Conservation (phyloP, 2,888 invertebrate genomes). For the Temnothorax ravouxi region DNA sequence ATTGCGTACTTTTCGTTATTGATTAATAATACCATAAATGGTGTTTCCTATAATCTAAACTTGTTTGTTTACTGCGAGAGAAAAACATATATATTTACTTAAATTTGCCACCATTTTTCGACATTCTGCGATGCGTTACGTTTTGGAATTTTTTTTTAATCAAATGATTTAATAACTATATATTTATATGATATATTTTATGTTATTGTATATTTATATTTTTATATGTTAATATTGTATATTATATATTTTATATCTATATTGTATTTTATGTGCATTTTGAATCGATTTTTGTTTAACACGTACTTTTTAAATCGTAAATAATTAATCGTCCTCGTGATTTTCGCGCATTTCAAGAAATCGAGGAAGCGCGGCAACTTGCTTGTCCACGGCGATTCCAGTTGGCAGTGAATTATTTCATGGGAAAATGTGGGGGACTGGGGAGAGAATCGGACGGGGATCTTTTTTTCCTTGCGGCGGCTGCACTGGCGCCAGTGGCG, state of each 20-base stretch:
- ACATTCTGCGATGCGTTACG: not conserved
- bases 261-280: not conserved
- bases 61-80: not conserved
- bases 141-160: not conserved
- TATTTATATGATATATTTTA: not conserved
- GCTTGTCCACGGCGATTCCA: not conserved
- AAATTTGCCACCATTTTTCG: not conserved
- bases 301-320: not conserved
- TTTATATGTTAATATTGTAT: too few species aligned
- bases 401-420: not conserved
- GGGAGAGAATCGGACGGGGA: slow-evolving; percentile 2
- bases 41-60: not conserved
- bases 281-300: not conserved
- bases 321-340: not conserved
- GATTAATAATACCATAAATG: slow-evolving; percentile 7
- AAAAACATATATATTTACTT: not conserved
- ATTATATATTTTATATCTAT: not conserved
- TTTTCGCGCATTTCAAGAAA: not conserved
- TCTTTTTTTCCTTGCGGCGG: not conserved
- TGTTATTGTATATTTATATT: too few species aligned
- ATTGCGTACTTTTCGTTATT: slow-evolving; percentile 34
- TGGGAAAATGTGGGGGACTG: not conserved
- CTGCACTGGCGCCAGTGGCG: not conserved
- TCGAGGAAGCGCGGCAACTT: not conserved
- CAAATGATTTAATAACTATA: not conserved